These are phyloP conservation scores for Mesoligia furuncula DNA, from an alignment of 2,888 invertebrate genomes.

Conservation along the genomic window DNA sequence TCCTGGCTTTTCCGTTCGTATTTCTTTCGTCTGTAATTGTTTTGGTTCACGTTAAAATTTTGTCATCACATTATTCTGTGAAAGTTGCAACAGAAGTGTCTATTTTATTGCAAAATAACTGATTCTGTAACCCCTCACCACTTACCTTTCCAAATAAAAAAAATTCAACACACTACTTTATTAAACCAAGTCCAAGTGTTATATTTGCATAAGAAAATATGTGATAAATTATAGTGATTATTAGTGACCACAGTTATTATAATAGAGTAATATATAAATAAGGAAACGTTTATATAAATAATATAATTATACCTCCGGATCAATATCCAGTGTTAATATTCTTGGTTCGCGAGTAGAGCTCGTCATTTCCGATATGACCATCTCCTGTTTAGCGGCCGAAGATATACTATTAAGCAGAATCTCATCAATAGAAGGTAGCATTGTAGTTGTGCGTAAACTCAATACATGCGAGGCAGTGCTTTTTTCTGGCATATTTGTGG, in stretches of 20 bases:
- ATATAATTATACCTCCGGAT: constrained; percentile 91
- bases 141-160: constrained; percentile 75
- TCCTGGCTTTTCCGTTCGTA: constrained; percentile 87
- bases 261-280: constrained; percentile 69
- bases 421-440: constrained; percentile 91
- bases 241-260: constrained; percentile 62
- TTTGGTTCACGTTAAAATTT: constrained; percentile 61
- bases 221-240: constrained; percentile 59
- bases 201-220: constrained; percentile 61
- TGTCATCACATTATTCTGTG: constrained; percentile 16
- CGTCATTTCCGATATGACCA: constrained; percentile 88
- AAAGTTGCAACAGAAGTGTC: constrained; percentile 33
- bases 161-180: constrained; percentile 57
- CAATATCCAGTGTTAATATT: constrained; percentile 91
- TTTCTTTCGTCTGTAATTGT: constrained; percentile 89
- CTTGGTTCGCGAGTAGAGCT: constrained; percentile 89
- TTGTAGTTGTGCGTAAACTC: constrained; percentile 90
- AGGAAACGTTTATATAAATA: constrained; percentile 75
- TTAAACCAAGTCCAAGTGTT: constrained; percentile 65
- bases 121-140: constrained; percentile 76
- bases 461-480: constrained; percentile 90
- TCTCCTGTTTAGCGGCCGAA: constrained; percentile 91
- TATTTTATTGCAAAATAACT: constrained; percentile 42
- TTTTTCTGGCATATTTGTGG: constrained; percentile 87
- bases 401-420: constrained; percentile 91